phyloP scores from a whole-genome alignment of 2,888 invertebrate species.

The Deroplatys truncata region DNA sequence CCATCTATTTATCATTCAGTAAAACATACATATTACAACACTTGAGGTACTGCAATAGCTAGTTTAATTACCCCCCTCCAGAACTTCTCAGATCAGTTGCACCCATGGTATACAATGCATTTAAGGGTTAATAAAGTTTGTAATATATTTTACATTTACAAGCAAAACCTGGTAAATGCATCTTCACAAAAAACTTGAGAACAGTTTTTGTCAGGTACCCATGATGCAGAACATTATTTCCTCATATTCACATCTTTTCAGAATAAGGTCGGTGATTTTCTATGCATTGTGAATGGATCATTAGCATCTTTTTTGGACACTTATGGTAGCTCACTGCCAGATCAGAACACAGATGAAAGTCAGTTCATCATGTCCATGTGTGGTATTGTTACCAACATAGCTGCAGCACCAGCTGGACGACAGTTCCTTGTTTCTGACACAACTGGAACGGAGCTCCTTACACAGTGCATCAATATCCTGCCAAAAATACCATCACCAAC shows the following conservation, averaged over 20 bases:
- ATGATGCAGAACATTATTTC: not conserved
- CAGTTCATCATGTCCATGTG: constrained; percentile 43
- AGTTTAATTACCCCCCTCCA: too few species aligned
- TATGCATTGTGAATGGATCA: constrained; percentile 41
- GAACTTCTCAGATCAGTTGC: too few species aligned
- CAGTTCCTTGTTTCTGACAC: constrained; percentile 41
- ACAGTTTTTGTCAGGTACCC: not conserved
- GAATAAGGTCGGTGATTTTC: constrained; percentile 41
- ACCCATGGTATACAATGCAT: too few species aligned
- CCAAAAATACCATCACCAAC: constrained; percentile 38
- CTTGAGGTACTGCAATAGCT: too few species aligned
- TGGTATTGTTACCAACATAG: constrained; percentile 43
- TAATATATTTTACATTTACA: too few species aligned
- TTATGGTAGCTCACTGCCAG: constrained; percentile 39
- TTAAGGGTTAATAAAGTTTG: too few species aligned
- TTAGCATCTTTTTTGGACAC: constrained; percentile 42
- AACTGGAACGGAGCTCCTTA: constrained; percentile 40
- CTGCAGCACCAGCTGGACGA: constrained; percentile 41
- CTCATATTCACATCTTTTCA: not conserved
- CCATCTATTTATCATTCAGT: too few species aligned
- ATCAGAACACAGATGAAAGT: constrained; percentile 40
- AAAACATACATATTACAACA: too few species aligned
- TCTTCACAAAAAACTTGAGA: too few species aligned
- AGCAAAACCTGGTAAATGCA: too few species aligned
- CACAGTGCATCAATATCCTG: constrained; percentile 39